Evolutionary conservation across 2,797 vertebrate genomes (phyloP).

Genomic region (Knipowitschia caucasica): DNA sequence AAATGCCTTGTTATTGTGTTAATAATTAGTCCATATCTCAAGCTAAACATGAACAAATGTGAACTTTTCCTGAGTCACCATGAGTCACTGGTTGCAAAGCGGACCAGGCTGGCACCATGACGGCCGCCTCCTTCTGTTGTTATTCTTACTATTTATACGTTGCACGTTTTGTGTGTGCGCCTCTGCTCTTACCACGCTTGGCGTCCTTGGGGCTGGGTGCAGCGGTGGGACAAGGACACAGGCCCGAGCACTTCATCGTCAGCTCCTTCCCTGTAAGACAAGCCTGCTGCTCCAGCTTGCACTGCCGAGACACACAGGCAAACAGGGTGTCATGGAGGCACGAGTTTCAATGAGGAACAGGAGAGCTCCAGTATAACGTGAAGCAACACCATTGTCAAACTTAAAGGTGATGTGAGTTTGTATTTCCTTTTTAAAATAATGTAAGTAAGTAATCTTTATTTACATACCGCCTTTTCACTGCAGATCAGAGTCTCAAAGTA

Average conservation of each 20-base stretch:
- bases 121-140: slow-evolving; percentile 8
- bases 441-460: too few species aligned
- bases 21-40: neutral
- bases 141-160: slow-evolving; percentile 12
- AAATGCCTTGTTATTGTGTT: neutral
- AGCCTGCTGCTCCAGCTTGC: slow-evolving; percentile 96
- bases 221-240: slow-evolving; percentile 88
- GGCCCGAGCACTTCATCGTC: slow-evolving; percentile 83
- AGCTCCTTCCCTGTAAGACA: slow-evolving; percentile 93
- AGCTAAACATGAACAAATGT: neutral
- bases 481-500: too few species aligned
- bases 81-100: neutral
- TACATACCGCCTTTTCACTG: too few species aligned
- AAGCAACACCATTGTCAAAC: too few species aligned
- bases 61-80: neutral
- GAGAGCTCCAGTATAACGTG: too few species aligned
- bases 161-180: neutral
- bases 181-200: slow-evolving; percentile 78
- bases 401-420: too few species aligned
- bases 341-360: slow-evolving; percentile 28
- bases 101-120: neutral
- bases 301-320: slow-evolving; percentile 71
- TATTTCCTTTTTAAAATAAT: too few species aligned
- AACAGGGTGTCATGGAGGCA: slow-evolving; percentile 5
- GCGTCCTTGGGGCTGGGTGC: slow-evolving; percentile 66